Conservation (phyloP, 2,888 invertebrate genomes). For the Eremobia ochroleuca region DNA sequence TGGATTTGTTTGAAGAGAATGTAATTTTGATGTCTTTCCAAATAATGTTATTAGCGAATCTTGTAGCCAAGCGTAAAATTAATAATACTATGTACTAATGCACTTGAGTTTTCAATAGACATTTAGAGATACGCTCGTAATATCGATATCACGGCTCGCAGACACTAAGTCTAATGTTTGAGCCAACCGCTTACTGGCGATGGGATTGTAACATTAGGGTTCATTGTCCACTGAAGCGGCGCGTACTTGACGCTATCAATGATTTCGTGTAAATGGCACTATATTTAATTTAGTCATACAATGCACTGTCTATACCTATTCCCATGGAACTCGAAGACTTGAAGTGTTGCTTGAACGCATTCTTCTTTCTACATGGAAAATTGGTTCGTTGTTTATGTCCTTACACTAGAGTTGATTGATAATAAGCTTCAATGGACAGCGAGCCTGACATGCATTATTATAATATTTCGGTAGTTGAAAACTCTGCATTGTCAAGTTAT, state of each 20-base stretch:
- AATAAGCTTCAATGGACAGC: conserved; percentile 47
- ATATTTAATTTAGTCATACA: conserved; percentile 52
- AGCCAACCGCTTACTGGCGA: conserved; percentile 66
- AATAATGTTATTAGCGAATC: conserved; percentile 63
- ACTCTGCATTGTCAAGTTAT: conserved; percentile 70
- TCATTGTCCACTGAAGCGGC: conserved; percentile 46
- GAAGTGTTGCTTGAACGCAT: conserved; percentile 45
- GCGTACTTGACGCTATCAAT: conserved; percentile 17
- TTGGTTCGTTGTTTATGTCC: conserved; percentile 37
- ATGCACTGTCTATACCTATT: conserved; percentile 57
- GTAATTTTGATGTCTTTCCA: conserved; percentile 71
- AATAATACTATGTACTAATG: conserved; percentile 71
- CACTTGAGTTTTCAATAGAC: conserved; percentile 75
- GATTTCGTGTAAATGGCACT: conserved; percentile 49
- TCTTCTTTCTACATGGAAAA: conserved; percentile 39
- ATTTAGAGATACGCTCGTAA: conserved; percentile 64
- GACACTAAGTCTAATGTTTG: conserved; percentile 53
- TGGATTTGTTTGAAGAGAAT: conserved; percentile 48
- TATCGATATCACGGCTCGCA: conserved; percentile 62
- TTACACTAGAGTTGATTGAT: conserved; percentile 20
- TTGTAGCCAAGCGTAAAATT: conserved; percentile 62
- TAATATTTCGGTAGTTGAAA: conserved; percentile 70
- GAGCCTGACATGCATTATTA: conserved; percentile 57
- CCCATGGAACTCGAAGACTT: conserved; percentile 46
- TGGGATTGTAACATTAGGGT: conserved; percentile 51